These are phyloP conservation scores for Xenopus petersii DNA, from an alignment of 2,797 vertebrate genomes.

Conservation along the genomic window DNA sequence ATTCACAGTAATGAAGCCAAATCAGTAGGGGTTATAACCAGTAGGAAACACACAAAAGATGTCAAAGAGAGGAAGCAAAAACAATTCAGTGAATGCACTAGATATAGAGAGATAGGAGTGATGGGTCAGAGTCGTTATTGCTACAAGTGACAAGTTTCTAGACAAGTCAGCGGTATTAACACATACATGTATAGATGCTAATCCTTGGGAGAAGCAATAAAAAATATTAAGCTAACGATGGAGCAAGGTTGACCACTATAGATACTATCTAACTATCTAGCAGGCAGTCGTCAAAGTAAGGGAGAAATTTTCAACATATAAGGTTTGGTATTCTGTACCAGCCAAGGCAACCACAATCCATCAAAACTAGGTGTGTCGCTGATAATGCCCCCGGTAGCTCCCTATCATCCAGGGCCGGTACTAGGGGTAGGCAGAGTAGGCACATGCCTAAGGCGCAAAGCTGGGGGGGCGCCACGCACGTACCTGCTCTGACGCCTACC, in stretches of 20 bases:
- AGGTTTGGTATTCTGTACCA: too few species aligned
- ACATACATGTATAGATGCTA: conserved; percentile 12
- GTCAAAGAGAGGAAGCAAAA: conserved; percentile 9
- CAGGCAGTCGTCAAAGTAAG: too few species aligned
- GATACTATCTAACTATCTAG: too few species aligned
- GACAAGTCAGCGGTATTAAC: conserved; percentile 22
- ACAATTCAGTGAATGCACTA: conserved; percentile 1
- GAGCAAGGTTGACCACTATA: conserved; percentile 4
- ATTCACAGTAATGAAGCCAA: background rate
- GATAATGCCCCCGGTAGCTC: too few species aligned
- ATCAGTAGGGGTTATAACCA: conserved; percentile 2
- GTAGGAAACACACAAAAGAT: conserved; percentile 2
- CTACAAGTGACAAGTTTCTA: conserved; percentile 13
- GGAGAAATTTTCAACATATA: too few species aligned
- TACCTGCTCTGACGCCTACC: too few species aligned
- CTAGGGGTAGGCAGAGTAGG: too few species aligned
- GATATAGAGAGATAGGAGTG: background rate
- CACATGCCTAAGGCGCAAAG: too few species aligned
- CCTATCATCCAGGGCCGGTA: too few species aligned
- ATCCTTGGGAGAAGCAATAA: conserved; percentile 16
- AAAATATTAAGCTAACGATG: conserved; percentile 26
- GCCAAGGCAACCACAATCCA: too few species aligned
- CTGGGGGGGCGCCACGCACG: too few species aligned
- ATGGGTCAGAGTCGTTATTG: conserved; percentile 14
- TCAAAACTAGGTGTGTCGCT: too few species aligned